A percentile compares a stretch with the other conserved stretches of the same genome.
Conservation (phyloP, 1,140 invertebrate genomes). For the Tetragnatha versicolor region DNA sequence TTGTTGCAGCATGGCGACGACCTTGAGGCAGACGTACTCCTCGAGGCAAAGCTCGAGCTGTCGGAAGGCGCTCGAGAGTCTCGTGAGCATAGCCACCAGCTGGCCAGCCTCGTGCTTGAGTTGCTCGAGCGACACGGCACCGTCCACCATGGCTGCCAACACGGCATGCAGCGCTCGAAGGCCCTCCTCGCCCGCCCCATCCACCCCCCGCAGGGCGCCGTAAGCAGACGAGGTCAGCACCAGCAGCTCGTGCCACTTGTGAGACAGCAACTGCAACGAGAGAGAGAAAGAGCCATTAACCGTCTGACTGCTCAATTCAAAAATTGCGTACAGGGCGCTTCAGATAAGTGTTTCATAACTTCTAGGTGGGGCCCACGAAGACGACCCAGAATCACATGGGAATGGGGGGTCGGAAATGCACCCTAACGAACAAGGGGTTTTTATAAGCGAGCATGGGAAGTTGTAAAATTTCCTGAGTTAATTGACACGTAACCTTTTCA, state of each 20-base stretch:
- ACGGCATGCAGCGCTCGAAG: slow-evolving; percentile 85
- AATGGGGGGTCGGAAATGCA: no score
- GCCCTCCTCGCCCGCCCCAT: slow-evolving; percentile 69
- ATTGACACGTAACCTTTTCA: no score
- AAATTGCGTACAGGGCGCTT: no score
- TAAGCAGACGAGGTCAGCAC: slow-evolving; percentile 92
- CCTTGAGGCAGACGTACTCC: slow-evolving; percentile 95
- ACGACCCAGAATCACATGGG: no score
- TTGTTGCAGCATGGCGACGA: slow-evolving; percentile 87
- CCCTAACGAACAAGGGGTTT: no score
- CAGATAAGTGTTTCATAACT: no score
- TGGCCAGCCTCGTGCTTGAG: slow-evolving; percentile 84
- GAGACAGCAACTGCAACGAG: slow-evolving; percentile 82
- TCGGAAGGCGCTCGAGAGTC: slow-evolving; percentile 88
- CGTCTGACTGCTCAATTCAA: no score
- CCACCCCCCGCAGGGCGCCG: slow-evolving; percentile 78
- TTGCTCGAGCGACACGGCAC: slow-evolving; percentile 80
- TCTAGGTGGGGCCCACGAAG: no score
- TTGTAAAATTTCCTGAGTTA: no score
- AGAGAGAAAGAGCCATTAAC: background rate
- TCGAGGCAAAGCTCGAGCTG: slow-evolving; percentile 79
- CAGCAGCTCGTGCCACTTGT: slow-evolving; percentile 96
- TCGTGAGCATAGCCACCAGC: slow-evolving; percentile 93
- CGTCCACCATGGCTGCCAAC: slow-evolving; percentile 87
- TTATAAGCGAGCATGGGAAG: no score